phyloP scores from a whole-genome alignment of 1,140 invertebrate species.

The Drosophila lacteicornis region DNA sequence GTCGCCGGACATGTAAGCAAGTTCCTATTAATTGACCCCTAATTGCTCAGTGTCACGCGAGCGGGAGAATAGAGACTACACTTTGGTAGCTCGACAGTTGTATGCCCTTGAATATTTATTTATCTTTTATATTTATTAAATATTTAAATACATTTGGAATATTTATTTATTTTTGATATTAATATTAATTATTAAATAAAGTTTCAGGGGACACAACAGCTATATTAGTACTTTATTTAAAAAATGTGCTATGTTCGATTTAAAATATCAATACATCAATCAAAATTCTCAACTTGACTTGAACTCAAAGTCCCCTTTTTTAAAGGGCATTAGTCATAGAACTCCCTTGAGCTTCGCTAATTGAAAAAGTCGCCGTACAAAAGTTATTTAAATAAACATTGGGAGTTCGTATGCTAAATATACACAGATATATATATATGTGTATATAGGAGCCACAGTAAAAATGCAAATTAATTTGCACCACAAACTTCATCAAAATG shows the following conservation, averaged over 20 bases:
- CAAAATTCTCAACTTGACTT: no score
- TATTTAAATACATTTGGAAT: not conserved
- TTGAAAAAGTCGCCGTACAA: constrained; percentile 64
- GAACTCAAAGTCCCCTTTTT: not conserved
- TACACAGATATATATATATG: constrained; percentile 8
- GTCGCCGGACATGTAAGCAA: constrained; percentile 44
- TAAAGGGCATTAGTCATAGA: not conserved
- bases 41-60: constrained; percentile 65
- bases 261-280: not conserved
- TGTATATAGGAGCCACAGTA: constrained; percentile 26
- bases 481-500: constrained; percentile 68
- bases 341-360: constrained; percentile 34
- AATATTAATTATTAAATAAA: no score
- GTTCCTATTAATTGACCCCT: constrained; percentile 71
- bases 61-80: not conserved
- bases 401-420: constrained; percentile 11
- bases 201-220: no score
- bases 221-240: not conserved
- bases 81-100: not conserved
- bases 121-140: not conserved
- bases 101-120: not conserved
- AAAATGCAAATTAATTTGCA: constrained; percentile 77
- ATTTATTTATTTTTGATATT: no score
- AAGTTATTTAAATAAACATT: constrained; percentile 47
- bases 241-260: no score